Evolutionary conservation across 2,113 vertebrate genomes (phyloP).

Genomic region (Hippopotamus amphibius): DNA sequence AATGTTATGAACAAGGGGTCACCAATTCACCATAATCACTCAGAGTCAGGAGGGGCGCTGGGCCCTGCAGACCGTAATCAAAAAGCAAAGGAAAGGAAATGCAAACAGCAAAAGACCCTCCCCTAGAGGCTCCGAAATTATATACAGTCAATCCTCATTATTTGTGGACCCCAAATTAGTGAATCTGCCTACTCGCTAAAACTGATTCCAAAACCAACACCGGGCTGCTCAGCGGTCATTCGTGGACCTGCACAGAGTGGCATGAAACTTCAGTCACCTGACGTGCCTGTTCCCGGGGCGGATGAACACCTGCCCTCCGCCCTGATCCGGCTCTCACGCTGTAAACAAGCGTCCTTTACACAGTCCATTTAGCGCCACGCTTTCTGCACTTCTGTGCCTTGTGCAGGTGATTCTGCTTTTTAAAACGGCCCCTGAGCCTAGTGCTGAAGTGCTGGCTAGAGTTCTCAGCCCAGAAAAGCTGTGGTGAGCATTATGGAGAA

Average conservation of each 20-base stretch:
- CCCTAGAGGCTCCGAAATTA: neutral
- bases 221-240: neutral
- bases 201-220: neutral
- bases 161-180: neutral
- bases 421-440: neutral
- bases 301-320: neutral
- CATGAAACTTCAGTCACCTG: accelerated
- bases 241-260: accelerated
- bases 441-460: neutral
- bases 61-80: neutral
- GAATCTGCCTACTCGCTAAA: neutral
- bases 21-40: neutral
- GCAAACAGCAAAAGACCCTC: no score
- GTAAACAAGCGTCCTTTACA: neutral
- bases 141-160: neutral
- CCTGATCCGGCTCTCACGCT: neutral
- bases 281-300: neutral
- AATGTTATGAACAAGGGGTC: neutral
- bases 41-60: neutral
- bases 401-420: neutral
- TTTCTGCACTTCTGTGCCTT: neutral
- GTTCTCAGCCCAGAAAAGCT: neutral
- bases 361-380: neutral
- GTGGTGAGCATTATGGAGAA: accelerated
- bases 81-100: neutral